These are phyloP conservation scores for Vimba vimba DNA, from an alignment of 2,113 vertebrate species.

Conservation along the genomic window DNA sequence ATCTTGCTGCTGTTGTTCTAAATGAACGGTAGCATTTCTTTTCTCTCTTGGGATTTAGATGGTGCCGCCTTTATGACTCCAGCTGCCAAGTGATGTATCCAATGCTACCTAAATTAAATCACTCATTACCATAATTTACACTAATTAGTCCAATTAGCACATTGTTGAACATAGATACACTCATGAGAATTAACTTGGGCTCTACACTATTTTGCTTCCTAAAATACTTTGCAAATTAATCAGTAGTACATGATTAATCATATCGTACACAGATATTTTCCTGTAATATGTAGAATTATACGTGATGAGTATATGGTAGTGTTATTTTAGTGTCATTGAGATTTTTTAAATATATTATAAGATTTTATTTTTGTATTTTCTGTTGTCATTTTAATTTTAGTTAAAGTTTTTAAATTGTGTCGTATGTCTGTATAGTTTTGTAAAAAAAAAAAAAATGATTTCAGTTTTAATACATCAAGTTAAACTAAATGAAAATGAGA, in stretches of 20 bases:
- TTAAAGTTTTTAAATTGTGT: too few relatives aligned
- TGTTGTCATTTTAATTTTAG: too few relatives aligned
- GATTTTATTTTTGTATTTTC: too few relatives aligned
- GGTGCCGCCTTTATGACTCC: slow-evolving; percentile 4
- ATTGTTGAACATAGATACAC: slow-evolving; percentile 20
- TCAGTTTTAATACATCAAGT: too few relatives aligned
- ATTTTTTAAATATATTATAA: too few relatives aligned
- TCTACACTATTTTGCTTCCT: background rate
- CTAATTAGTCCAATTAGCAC: slow-evolving; percentile 43
- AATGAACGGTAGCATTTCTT: background rate
- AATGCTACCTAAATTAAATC: slow-evolving; percentile 34
- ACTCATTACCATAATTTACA: slow-evolving; percentile 42
- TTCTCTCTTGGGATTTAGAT: slow-evolving; percentile 26
- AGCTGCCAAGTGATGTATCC: slow-evolving; percentile 34
- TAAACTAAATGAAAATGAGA: too few relatives aligned
- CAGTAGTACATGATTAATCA: slow-evolving; percentile 1
- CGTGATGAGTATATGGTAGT: too few relatives aligned
- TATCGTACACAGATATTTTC: background rate
- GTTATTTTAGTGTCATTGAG: too few relatives aligned
- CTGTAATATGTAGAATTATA: slow-evolving; percentile 1
- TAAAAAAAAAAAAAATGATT: too few relatives aligned
- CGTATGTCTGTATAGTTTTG: too few relatives aligned
- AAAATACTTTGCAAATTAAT: slow-evolving; percentile 4
- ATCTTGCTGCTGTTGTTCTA: background rate
- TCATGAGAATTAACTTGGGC: slow-evolving; percentile 8